Evolutionary conservation across 2,888 invertebrate genomes (phyloP).

Genomic region (Phasia obesa): DNA sequence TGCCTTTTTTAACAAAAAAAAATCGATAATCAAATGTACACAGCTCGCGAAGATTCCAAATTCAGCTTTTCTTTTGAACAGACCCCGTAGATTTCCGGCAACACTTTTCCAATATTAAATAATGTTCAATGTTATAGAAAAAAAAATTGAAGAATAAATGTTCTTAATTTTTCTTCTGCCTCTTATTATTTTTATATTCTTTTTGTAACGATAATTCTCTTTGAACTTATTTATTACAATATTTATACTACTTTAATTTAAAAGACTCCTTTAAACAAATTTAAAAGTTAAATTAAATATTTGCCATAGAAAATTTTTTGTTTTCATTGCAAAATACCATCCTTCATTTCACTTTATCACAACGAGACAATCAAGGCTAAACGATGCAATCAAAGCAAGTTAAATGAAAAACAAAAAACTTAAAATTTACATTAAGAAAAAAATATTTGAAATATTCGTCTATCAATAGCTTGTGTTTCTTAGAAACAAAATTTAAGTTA

Average conservation of each 20-base stretch:
- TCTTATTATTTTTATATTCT: not conserved
- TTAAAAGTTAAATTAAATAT: not conserved
- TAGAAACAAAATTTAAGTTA: constrained; percentile 31
- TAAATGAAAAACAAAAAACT: constrained; percentile 22
- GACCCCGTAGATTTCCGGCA: too few relatives aligned
- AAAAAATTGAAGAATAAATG: too few relatives aligned
- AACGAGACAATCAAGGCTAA: not conserved
- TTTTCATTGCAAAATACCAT: not conserved
- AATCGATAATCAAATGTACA: too few relatives aligned
- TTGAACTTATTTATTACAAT: too few relatives aligned
- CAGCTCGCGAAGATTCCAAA: too few relatives aligned
- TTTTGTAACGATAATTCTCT: not conserved
- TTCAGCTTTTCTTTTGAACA: too few relatives aligned
- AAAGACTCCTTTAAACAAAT: not conserved
- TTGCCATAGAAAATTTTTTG: not conserved
- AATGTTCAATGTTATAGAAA: too few relatives aligned
- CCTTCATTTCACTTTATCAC: not conserved
- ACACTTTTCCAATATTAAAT: too few relatives aligned
- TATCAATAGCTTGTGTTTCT: constrained; percentile 36
- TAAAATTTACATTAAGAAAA: constrained; percentile 13
- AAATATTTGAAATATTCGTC: constrained; percentile 47
- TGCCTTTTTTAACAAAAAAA: too few relatives aligned
- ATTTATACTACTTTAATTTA: too few relatives aligned
- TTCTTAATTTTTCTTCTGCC: too few relatives aligned
- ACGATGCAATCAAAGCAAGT: not conserved